Evolutionary conservation across 2,797 vertebrate species (phyloP).

Genomic region (Neosalanx taihuensis): DNA sequence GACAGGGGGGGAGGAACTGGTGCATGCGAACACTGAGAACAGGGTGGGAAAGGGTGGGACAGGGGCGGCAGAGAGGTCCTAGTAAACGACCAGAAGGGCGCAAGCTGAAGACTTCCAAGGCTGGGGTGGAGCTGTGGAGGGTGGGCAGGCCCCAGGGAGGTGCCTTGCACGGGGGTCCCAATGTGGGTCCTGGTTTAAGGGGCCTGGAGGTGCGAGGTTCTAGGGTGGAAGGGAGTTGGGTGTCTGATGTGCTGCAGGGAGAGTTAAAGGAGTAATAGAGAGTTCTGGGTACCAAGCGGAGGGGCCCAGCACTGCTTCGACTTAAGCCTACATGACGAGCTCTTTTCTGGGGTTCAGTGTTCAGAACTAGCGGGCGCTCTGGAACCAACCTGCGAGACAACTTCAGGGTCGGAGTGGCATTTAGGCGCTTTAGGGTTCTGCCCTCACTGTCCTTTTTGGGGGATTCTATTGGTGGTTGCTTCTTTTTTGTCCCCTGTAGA

Average conservation of each 20-base stretch:
- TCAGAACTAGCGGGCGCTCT: constrained; percentile 25
- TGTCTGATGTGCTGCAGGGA: constrained; percentile 4
- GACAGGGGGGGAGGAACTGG: constrained; percentile 27
- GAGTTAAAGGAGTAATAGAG: constrained; percentile 44
- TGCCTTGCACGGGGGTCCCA: constrained; percentile 24
- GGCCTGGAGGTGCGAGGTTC: constrained; percentile 27
- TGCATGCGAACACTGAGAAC: constrained; percentile 36
- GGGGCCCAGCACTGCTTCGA: background rate
- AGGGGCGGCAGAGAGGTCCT: background rate
- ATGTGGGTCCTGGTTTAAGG: constrained; percentile 19
- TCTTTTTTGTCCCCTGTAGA: constrained; percentile 35
- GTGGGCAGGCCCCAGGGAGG: constrained; percentile 27
- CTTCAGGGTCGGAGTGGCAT: constrained; percentile 13
- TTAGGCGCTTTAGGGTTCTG: constrained; percentile 22
- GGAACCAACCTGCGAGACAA: constrained; percentile 8
- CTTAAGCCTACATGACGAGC: constrained; percentile 22
- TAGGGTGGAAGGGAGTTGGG: background rate
- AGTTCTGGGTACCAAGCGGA: constrained; percentile 39
- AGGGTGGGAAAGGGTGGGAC: constrained; percentile 20
- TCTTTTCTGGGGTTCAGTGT: constrained; percentile 47
- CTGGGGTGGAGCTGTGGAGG: constrained; percentile 40
- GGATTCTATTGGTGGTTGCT: constrained; percentile 26
- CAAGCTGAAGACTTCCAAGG: constrained; percentile 47
- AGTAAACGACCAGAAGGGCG: constrained; percentile 38
- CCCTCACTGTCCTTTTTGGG: constrained; percentile 31